These are phyloP conservation scores for Sturnira hondurensis DNA, from an alignment of 2,113 vertebrate species.

Conservation along the genomic window DNA sequence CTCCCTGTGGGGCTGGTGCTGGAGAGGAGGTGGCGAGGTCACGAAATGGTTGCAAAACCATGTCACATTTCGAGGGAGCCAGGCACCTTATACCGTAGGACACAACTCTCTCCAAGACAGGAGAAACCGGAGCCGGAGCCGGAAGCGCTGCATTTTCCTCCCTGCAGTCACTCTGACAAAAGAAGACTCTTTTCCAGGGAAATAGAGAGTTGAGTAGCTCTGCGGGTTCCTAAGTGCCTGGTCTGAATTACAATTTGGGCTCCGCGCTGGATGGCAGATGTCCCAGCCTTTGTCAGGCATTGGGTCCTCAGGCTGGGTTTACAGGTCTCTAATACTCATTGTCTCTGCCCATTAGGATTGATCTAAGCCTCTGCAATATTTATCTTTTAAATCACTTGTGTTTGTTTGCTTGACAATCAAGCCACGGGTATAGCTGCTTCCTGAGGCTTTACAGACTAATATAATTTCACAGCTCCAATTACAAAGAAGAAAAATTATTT, in stretches of 20 bases:
- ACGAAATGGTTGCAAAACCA: neutral
- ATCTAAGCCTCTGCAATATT: constrained; percentile 35
- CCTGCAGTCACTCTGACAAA: neutral
- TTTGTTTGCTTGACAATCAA: constrained; percentile 65
- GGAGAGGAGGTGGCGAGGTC: neutral
- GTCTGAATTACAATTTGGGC: constrained; percentile 7
- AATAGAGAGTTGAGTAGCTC: constrained; percentile 15
- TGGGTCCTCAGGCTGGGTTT: neutral
- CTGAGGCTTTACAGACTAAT: constrained; percentile 47
- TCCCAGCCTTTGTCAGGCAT: neutral
- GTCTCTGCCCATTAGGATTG: neutral
- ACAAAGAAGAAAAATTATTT: constrained; percentile 68
- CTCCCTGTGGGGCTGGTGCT: neutral
- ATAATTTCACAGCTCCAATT: constrained; percentile 65
- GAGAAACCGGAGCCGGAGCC: neutral
- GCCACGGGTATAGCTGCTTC: constrained; percentile 48
- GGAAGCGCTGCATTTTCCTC: neutral
- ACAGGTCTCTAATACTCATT: neutral
- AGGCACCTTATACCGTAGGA: neutral
- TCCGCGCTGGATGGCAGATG: neutral
- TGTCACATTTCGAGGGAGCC: neutral
- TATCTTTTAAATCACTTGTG: constrained; percentile 49
- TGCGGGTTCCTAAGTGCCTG: neutral
- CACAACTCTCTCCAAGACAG: neutral
- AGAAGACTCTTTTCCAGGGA: neutral